A percentile compares a stretch with the other conserved stretches of the same genome.
Conservation (phyloP, 2,888 invertebrate species). For the Eledone cirrhosa region DNA sequence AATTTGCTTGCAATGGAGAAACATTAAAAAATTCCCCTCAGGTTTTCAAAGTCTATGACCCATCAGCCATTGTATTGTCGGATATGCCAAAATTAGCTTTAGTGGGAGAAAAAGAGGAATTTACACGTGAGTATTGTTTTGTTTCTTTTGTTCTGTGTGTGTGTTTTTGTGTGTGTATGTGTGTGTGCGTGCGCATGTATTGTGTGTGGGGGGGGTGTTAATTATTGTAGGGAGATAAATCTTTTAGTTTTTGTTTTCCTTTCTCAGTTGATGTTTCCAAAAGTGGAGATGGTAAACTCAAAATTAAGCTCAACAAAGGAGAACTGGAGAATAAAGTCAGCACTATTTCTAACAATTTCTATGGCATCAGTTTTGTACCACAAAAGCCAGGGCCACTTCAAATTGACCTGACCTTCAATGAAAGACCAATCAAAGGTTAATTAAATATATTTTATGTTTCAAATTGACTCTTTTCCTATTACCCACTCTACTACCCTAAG, state of each 20-base stretch:
- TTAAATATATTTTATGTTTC: background rate
- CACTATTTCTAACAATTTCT: constrained; percentile 72
- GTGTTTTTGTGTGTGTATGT: too few species aligned
- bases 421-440: constrained; percentile 68
- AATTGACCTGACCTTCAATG: constrained; percentile 80
- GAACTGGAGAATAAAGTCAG: constrained; percentile 88
- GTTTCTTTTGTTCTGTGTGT: too few species aligned
- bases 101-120: constrained; percentile 91
- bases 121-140: constrained; percentile 80
- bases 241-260: constrained; percentile 27
- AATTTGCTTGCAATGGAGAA: constrained; percentile 67
- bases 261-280: constrained; percentile 93
- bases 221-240: background rate
- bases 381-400: constrained; percentile 88
- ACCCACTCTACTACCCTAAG: too few species aligned
- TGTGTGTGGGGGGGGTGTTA: too few species aligned
- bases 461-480: too few species aligned
- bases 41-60: constrained; percentile 83
- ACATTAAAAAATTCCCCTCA: constrained; percentile 82
- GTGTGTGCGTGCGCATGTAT: too few species aligned
- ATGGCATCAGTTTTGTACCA: constrained; percentile 89
- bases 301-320: constrained; percentile 99
- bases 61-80: constrained; percentile 78
- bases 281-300: constrained; percentile 98
- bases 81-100: constrained; percentile 84